Conservation (phyloP, 2,797 vertebrate genomes). For the Sternotherus odoratus region DNA sequence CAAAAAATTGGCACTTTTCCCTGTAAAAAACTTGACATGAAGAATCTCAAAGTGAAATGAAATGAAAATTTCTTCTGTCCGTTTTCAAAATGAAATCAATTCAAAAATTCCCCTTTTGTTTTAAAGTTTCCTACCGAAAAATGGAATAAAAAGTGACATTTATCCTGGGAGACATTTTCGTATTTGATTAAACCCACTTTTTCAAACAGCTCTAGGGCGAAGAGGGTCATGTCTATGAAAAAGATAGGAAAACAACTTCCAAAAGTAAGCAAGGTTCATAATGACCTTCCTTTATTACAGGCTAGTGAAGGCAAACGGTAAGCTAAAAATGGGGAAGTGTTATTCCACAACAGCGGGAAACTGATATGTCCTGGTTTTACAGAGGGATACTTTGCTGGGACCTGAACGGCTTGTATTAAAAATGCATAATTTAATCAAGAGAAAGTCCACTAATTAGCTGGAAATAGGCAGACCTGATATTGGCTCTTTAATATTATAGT, state of each 20-base stretch:
- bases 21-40: neutral
- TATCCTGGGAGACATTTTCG: constrained; percentile 21
- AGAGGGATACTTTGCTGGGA: constrained; percentile 42
- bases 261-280: constrained; percentile 53
- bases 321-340: constrained; percentile 3
- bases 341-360: neutral
- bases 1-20: neutral
- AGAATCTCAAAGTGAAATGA: neutral
- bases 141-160: neutral
- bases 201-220: neutral
- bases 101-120: fast-evolving
- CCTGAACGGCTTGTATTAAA: constrained; percentile 73
- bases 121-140: neutral
- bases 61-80: neutral
- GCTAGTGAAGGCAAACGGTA: neutral
- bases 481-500: constrained; percentile 67
- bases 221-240: constrained; percentile 32
- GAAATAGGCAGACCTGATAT: constrained; percentile 70
- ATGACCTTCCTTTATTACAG: constrained; percentile 43
- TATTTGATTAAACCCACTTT: constrained; percentile 51
- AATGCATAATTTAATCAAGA: constrained; percentile 80
- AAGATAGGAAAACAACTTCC: constrained; percentile 30
- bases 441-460: constrained; percentile 72
- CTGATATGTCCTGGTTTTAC: neutral
- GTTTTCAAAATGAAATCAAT: neutral